A percentile compares a stretch with the other conserved stretches of the same genome.
phyloP scores from a whole-genome alignment of 2,113 vertebrate species.

The Desmodus rotundus region DNA sequence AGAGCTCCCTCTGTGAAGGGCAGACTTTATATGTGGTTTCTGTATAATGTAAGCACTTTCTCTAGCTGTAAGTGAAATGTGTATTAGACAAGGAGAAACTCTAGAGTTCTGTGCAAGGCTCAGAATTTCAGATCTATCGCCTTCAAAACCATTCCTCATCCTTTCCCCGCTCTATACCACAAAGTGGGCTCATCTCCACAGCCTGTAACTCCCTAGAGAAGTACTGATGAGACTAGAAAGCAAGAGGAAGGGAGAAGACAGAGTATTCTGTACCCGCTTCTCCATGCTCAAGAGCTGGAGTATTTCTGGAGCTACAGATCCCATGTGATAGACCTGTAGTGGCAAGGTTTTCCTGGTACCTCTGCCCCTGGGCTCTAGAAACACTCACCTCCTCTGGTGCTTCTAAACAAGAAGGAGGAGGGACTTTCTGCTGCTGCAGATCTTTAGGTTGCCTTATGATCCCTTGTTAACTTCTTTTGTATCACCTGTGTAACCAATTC shows the following conservation, averaged over 20 bases:
- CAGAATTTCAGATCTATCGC: neutral
- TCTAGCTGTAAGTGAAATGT: neutral
- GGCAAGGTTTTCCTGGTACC: neutral
- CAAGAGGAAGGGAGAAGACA: neutral
- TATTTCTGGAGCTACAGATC: neutral
- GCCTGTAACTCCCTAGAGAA: neutral
- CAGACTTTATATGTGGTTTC: neutral
- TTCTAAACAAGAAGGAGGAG: neutral
- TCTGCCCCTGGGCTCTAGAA: neutral
- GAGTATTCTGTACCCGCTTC: no score
- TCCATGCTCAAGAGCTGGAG: neutral
- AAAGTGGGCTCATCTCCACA: neutral
- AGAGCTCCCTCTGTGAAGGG: neutral
- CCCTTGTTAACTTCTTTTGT: neutral
- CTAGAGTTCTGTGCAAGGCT: neutral
- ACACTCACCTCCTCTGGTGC: neutral
- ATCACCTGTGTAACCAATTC: neutral
- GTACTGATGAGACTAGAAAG: neutral
- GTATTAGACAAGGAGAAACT: neutral
- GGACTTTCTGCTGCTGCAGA: neutral
- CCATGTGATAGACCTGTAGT: neutral
- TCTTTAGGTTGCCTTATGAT: neutral
- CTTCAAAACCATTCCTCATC: neutral
- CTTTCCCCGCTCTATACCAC: neutral
- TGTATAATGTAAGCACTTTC: neutral